These are phyloP conservation scores for Urophycis tenuis DNA, from an alignment of 2,797 vertebrate species.

Conservation along the genomic window DNA sequence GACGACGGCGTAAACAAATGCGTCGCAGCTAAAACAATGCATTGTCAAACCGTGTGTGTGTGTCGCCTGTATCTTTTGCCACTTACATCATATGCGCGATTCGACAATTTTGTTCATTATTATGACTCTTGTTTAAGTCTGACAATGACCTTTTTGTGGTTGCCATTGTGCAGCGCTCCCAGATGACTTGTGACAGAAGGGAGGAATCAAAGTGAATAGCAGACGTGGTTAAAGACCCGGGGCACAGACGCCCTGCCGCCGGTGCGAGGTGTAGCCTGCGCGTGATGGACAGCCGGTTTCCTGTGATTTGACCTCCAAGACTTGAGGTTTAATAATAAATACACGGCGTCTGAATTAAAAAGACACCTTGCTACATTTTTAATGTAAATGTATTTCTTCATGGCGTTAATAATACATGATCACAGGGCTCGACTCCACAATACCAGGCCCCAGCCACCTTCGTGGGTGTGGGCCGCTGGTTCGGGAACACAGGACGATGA, in stretches of 20 bases:
- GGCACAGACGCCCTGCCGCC: conserved; percentile 37
- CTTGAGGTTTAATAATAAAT: conserved; percentile 77
- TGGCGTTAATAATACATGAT: conserved; percentile 77
- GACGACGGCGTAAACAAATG: neutral
- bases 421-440: conserved; percentile 45
- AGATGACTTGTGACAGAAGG: conserved; percentile 49
- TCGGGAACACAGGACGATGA: neutral
- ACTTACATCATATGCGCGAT: neutral
- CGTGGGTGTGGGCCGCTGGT: neutral
- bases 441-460: conserved; percentile 27
- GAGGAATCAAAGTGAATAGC: conserved; percentile 67
- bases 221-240: conserved; percentile 47
- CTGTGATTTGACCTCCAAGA: conserved; percentile 71
- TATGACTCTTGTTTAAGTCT: conserved; percentile 46
- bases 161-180: conserved; percentile 33
- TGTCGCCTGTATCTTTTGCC: neutral
- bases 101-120: conserved; percentile 20
- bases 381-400: conserved; percentile 77
- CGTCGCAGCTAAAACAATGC: neutral
- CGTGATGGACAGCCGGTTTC: conserved; percentile 66
- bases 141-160: conserved; percentile 31
- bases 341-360: conserved; percentile 74
- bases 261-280: conserved; percentile 37
- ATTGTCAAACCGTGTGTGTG: neutral
- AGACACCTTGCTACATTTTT: conserved; percentile 74